Percentiles rank a stretch among this genome's conserved stretches.
Conservation (phyloP, 2,888 invertebrate species). For the Apocheima hispidaria region DNA sequence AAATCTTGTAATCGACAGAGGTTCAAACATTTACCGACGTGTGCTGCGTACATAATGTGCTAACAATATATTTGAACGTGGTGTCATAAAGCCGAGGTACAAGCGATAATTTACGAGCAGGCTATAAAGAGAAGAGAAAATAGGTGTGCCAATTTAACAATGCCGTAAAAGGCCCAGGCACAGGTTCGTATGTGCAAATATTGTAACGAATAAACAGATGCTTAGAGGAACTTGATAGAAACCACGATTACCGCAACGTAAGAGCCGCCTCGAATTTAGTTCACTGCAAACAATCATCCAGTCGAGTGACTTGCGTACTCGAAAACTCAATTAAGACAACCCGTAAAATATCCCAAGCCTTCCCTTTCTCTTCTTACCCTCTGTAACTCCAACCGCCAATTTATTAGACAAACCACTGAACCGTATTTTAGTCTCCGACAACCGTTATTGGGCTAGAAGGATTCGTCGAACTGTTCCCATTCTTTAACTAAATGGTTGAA, state of each 20-base stretch:
- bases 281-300: constrained; percentile 44
- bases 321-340: constrained; percentile 64
- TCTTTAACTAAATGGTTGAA: constrained; percentile 34
- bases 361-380: constrained; percentile 44
- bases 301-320: constrained; percentile 52
- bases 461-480: constrained; percentile 38
- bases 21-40: constrained; percentile 25
- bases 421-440: constrained; percentile 46
- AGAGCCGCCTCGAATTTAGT: constrained; percentile 24
- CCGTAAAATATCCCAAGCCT: constrained; percentile 56
- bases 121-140: constrained; percentile 55
- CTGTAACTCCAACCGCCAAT: constrained; percentile 56
- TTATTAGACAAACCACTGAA: constrained; percentile 59
- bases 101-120: constrained; percentile 60
- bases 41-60: constrained; percentile 39
- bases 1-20: constrained; percentile 18
- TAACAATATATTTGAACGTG: constrained; percentile 51
- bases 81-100: constrained; percentile 56
- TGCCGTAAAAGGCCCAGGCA: constrained; percentile 51
- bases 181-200: constrained; percentile 28
- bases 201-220: constrained; percentile 30
- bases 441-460: constrained; percentile 42
- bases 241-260: constrained; percentile 12
- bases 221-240: constrained; percentile 28
- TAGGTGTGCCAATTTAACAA: constrained; percentile 59